Evolutionary conservation across 1,140 invertebrate species (phyloP).

Genomic region (Drosophila carrolli): DNA sequence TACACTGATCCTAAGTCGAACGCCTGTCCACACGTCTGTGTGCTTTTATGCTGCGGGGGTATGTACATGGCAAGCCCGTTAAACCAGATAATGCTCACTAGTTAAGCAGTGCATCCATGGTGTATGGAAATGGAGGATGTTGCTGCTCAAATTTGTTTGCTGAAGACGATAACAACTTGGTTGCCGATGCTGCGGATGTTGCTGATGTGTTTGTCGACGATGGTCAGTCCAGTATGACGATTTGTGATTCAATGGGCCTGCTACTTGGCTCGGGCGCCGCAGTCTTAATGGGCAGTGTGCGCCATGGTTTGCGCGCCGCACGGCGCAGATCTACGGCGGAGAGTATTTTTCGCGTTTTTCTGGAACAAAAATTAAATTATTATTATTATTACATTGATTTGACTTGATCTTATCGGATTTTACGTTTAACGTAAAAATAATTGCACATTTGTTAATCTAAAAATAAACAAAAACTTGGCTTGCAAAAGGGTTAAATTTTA

Average conservation of each 20-base stretch:
- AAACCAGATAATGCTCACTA: slow-evolving; percentile 79
- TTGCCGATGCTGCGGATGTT: slow-evolving; percentile 52
- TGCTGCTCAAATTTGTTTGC: slow-evolving; percentile 73
- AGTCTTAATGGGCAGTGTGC: slow-evolving; percentile 86
- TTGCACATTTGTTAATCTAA: background rate
- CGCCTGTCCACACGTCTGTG: slow-evolving; percentile 30
- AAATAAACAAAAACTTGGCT: background rate
- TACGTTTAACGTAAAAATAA: background rate
- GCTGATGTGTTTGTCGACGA: slow-evolving; percentile 63
- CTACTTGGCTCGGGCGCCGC: slow-evolving; percentile 65
- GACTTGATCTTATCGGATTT: background rate
- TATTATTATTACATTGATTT: background rate
- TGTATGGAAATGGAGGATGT: slow-evolving; percentile 86
- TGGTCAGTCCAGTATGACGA: slow-evolving; percentile 90
- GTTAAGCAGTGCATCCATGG: slow-evolving; percentile 88
- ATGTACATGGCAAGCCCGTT: slow-evolving; percentile 80
- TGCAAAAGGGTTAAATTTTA: too few relatives aligned
- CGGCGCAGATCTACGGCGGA: slow-evolving; percentile 92
- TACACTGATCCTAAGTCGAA: slow-evolving; percentile 66
- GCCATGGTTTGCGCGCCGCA: slow-evolving; percentile 96
- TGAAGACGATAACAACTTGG: slow-evolving; percentile 69
- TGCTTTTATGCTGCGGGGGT: slow-evolving; percentile 44
- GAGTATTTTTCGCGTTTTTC: slow-evolving; percentile 93
- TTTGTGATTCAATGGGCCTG: slow-evolving; percentile 86
- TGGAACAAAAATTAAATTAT: slow-evolving; percentile 80